Evolutionary conservation across 2,113 vertebrate genomes (phyloP).

Genomic region (Lagenorhynchus albirostris): DNA sequence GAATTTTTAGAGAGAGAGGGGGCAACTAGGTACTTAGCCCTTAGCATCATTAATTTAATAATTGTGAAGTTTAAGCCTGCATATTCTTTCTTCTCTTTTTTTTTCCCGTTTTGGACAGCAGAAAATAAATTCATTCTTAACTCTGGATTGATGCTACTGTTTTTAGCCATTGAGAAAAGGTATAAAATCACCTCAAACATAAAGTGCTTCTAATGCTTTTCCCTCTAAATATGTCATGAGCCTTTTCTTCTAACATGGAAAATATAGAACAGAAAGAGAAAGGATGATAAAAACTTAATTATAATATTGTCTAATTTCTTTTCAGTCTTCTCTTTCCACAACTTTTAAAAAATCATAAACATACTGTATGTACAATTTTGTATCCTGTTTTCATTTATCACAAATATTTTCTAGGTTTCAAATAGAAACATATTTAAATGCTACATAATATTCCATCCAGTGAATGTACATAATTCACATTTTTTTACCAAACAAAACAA

Average conservation of each 20-base stretch:
- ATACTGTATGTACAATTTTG: background rate
- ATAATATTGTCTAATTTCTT: background rate
- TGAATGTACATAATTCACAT: background rate
- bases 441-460: background rate
- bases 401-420: background rate
- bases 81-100: background rate
- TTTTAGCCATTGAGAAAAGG: background rate
- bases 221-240: background rate
- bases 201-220: background rate
- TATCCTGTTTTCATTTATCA: background rate
- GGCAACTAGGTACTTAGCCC: background rate
- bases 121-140: background rate
- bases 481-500: background rate
- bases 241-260: background rate
- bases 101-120: background rate
- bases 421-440: background rate
- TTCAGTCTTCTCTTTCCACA: background rate
- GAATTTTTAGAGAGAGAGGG: background rate
- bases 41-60: background rate
- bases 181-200: background rate
- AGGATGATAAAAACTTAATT: background rate
- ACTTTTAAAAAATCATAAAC: background rate
- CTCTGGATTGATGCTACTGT: background rate
- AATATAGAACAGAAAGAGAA: background rate
- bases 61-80: background rate